Conservation (phyloP, 2,888 invertebrate species). For the Erynnis tages region DNA sequence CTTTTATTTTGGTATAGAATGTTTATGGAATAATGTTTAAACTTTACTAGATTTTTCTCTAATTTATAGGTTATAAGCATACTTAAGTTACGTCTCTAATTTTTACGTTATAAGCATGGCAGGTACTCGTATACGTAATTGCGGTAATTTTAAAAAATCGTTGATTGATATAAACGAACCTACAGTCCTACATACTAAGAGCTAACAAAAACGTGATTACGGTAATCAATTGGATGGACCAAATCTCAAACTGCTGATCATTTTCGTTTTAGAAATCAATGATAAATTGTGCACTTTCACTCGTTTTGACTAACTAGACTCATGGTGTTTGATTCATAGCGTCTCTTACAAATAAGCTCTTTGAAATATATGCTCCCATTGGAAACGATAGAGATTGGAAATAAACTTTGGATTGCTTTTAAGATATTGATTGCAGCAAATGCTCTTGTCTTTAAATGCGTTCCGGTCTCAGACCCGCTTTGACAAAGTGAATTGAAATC, state of each 20-base stretch:
- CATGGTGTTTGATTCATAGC: constrained; percentile 30
- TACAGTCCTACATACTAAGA: too few species aligned
- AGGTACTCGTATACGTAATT: too few species aligned
- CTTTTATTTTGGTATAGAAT: too few species aligned
- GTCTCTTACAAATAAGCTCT: constrained; percentile 16
- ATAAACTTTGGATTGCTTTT: constrained; percentile 18
- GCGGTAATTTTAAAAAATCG: too few species aligned
- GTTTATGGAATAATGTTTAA: too few species aligned
- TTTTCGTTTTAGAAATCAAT: constrained; percentile 29
- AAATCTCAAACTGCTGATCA: constrained; percentile 3
- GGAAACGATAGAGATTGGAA: constrained; percentile 8
- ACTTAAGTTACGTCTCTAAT: neutral
- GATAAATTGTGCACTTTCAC: constrained; percentile 40
- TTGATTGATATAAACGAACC: too few species aligned
- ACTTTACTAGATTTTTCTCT: too few species aligned
- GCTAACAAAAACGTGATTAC: too few species aligned
- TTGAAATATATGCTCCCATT: constrained; percentile 15
- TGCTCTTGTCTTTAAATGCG: constrained; percentile 29
- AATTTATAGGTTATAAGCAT: too few species aligned
- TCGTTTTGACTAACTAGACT: constrained; percentile 33
- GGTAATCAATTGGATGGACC: neutral
- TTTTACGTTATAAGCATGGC: too few species aligned
- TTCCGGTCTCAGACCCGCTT: constrained; percentile 27
- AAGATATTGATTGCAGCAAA: constrained; percentile 21
- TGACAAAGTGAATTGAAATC: constrained; percentile 51